Evolutionary conservation across 2,797 vertebrate genomes (phyloP).

Genomic region (Poeciliopsis infans): DNA sequence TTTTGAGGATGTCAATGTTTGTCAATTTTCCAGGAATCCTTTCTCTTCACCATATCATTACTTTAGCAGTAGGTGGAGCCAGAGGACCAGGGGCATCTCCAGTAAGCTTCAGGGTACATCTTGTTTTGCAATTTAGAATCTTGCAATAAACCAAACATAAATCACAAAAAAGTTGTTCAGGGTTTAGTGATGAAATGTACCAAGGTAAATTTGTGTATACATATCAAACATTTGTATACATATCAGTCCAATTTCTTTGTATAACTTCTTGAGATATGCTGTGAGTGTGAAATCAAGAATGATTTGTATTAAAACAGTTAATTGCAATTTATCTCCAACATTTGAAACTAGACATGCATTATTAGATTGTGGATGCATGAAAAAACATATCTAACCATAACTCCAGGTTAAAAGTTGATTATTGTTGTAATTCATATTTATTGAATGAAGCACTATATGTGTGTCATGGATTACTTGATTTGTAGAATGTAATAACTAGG

Average conservation of each 20-base stretch:
- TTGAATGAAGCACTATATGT: background rate
- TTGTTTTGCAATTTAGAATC: background rate
- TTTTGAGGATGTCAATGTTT: constrained; percentile 1
- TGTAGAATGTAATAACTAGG: background rate
- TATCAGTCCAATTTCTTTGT: background rate
- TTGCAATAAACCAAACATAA: background rate
- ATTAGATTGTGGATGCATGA: background rate
- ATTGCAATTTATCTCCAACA: background rate
- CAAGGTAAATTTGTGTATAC: background rate
- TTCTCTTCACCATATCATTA: background rate
- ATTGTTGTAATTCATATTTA: background rate
- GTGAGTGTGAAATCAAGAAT: background rate
- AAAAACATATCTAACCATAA: background rate
- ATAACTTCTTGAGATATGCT: background rate
- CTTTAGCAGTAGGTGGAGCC: constrained; percentile 54
- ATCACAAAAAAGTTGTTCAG: background rate
- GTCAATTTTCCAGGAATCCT: background rate
- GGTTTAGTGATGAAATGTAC: background rate
- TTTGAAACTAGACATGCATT: background rate
- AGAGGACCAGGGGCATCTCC: constrained; percentile 24
- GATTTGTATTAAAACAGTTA: background rate
- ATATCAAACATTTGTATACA: background rate
- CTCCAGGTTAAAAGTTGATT: background rate
- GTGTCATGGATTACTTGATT: background rate
- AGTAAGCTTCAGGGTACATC: background rate